phyloP scores from a whole-genome alignment of 2,113 vertebrate species.

The Cyanocitta stelleri region DNA sequence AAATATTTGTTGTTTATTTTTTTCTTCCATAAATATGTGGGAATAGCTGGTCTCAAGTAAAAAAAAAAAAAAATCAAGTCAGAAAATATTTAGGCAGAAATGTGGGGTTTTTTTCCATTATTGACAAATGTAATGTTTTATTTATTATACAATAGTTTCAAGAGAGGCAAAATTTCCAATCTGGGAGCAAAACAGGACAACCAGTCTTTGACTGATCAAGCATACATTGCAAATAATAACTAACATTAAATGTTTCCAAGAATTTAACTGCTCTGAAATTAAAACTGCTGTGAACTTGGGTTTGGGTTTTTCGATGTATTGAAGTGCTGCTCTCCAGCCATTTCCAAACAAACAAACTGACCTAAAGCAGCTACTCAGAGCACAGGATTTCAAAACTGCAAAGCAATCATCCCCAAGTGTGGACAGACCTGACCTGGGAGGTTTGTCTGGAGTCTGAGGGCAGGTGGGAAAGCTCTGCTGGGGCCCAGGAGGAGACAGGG shows the following conservation, averaged over 20 bases:
- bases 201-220: background rate
- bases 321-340: background rate
- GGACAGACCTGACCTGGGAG: background rate
- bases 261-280: background rate
- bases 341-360: background rate
- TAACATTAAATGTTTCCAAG: background rate
- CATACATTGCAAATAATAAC: background rate
- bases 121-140: background rate
- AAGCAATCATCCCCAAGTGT: background rate
- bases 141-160: background rate
- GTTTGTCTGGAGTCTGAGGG: background rate
- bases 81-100: background rate
- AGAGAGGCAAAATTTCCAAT: background rate
- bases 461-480: background rate
- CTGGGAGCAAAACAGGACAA: background rate
- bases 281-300: background rate
- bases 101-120: accelerated
- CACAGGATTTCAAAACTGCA: background rate
- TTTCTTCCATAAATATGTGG: background rate
- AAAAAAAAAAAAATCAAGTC: too few species aligned
- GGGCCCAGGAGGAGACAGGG: background rate
- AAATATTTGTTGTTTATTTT: background rate
- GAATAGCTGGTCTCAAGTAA: background rate
- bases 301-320: background rate
- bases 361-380: background rate